Evolutionary conservation across 2,888 invertebrate species (phyloP), one percentile per base, ranked within the genome.

Genomic region (Philopedon plagiatum): DNA sequence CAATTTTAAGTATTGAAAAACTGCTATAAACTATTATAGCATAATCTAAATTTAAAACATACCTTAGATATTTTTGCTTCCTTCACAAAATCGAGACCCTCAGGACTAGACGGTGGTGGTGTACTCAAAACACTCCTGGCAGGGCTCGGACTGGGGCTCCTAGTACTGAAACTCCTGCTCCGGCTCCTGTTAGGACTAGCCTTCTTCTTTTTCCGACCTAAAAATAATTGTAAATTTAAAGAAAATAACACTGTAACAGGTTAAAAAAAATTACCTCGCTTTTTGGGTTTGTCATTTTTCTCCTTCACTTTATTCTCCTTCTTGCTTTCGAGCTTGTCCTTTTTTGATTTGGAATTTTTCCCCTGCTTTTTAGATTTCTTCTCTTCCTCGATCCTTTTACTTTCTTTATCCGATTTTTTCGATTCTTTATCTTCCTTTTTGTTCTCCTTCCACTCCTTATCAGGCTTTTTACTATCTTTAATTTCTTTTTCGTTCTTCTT

Each of bases 51-150:
- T n/a, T n/a, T n/a, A n/a, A 15, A 60, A 60, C 21, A 19, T 29
- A 46, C 61, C 49, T 19, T 15, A 4, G 23, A 13, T 15, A 2
- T 71, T 62, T 80, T 79, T 15, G 78, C 79, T 5, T 23, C 58
- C 1, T 79, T 78, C 0, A 76, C 75, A 61, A 76, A 77, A 69
- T 80, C 80, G 18, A 77, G 77, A 51, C 77, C 74, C 26, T 85
- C 85, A 0, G 84, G 84, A 73, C 83, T 84, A 1, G 84, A 83
- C 37, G 84, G 82, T 4, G 84, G 83, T 9, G 85, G 84, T 72
- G 83, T 85, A 65, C 81, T 82, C 39, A 81, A 78, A 76, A 79
- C 78, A 61, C 82, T 82, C 32, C 79, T 78, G 15, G 76, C 76
- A 8, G 80, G 79, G 74, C 82, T 83, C 32, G 78, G 78, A 75